These are phyloP conservation scores for Centruroides sculpturatus DNA, from an alignment of 1,140 invertebrate species.

Conservation along the genomic window DNA sequence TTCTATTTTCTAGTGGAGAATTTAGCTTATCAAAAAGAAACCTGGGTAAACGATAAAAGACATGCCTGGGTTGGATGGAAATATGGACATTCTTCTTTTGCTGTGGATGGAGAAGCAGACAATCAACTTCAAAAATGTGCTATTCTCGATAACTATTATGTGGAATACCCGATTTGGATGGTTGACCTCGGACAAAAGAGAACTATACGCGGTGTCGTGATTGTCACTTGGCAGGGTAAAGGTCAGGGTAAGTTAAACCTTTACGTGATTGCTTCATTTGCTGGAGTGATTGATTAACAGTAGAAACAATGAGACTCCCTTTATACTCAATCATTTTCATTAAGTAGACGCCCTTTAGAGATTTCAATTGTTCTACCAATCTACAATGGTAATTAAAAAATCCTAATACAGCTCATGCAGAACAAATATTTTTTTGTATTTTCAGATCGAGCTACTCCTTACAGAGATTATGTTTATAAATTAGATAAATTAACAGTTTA, in stretches of 20 bases:
- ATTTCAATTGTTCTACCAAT: no score
- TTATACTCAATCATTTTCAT: no score
- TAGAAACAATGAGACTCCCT: no score
- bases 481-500: constrained; percentile 39
- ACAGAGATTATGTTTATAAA: constrained; percentile 37
- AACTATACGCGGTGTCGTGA: constrained; percentile 32
- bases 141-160: constrained; percentile 40
- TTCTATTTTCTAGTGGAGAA: constrained; percentile 34
- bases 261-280: not conserved
- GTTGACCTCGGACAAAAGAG: constrained; percentile 36
- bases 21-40: constrained; percentile 36
- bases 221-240: constrained; percentile 39
- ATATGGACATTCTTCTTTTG: constrained; percentile 28
- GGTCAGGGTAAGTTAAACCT: constrained; percentile 29
- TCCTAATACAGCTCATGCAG: no score
- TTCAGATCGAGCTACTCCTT: constrained; percentile 30
- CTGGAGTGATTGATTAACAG: no score
- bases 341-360: no score
- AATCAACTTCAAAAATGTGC: constrained; percentile 33
- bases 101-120: constrained; percentile 30
- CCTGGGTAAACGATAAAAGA: constrained; percentile 41
- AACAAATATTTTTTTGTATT: no score
- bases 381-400: no score
- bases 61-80: constrained; percentile 33
- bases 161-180: constrained; percentile 40